Evolutionary conservation across 1,140 invertebrate genomes (phyloP).

Genomic region (Harlomillsia oculata): DNA sequence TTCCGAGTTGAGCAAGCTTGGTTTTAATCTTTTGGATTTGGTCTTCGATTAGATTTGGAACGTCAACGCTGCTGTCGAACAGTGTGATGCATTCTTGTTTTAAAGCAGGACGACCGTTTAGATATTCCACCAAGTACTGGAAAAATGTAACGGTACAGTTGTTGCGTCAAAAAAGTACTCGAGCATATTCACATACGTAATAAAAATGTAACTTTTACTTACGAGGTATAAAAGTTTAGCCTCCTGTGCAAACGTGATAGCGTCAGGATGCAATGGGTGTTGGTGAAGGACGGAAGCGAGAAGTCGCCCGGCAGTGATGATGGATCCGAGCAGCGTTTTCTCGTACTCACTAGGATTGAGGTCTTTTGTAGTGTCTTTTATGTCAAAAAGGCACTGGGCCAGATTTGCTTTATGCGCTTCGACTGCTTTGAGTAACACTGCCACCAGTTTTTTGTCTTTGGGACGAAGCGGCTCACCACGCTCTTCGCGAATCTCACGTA

Average conservation of each 20-base stretch:
- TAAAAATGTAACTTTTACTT: neutral
- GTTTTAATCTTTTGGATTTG: constrained; percentile 29
- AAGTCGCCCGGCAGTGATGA: constrained; percentile 30
- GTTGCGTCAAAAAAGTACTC: neutral
- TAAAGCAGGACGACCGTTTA: constrained; percentile 18
- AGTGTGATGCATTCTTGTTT: constrained; percentile 27
- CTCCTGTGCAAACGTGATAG: constrained; percentile 26
- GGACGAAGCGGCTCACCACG: constrained; percentile 29
- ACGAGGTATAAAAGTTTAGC: constrained; percentile 30
- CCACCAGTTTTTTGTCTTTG: constrained; percentile 31
- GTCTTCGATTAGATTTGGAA: constrained; percentile 28
- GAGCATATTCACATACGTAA: neutral
- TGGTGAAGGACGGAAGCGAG: constrained; percentile 30
- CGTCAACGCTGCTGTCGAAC: constrained; percentile 29
- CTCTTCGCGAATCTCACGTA: constrained; percentile 23
- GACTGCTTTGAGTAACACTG: constrained; percentile 23
- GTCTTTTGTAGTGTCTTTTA: constrained; percentile 31
- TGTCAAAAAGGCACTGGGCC: constrained; percentile 23
- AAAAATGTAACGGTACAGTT: constrained; percentile 12
- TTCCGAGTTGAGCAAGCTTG: no score
- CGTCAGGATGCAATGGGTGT: constrained; percentile 30
- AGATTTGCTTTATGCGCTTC: constrained; percentile 31
- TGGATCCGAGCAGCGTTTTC: constrained; percentile 27
- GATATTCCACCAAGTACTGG: constrained; percentile 31
- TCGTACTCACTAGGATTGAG: constrained; percentile 24